Evolutionary conservation across 2,797 vertebrate genomes (phyloP).

Genomic region (Poecile montanus): DNA sequence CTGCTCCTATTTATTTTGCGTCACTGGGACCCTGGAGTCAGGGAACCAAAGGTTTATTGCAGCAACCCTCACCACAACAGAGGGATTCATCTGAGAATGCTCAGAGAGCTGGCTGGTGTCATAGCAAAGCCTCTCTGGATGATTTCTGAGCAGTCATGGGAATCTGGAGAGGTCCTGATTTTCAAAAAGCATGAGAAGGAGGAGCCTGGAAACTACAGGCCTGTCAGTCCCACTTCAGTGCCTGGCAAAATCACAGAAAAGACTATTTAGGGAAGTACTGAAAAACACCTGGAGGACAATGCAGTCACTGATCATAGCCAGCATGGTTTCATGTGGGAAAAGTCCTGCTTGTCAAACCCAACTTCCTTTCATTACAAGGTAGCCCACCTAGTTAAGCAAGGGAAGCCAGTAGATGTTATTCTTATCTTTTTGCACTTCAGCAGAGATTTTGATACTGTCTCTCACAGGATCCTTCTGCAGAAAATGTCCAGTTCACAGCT

Average conservation of each 20-base stretch:
- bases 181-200: not conserved
- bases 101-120: not conserved
- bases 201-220: not conserved
- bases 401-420: not conserved
- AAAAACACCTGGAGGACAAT: not conserved
- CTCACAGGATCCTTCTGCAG: not conserved
- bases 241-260: not conserved
- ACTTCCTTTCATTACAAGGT: not conserved
- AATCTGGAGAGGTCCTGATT: not conserved
- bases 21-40: too few relatives aligned
- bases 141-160: not conserved
- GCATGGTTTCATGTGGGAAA: not conserved
- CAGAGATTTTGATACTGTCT: not conserved
- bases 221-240: not conserved
- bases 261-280: not conserved
- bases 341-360: not conserved
- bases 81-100: not conserved
- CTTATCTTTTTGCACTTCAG: not conserved
- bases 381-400: too few relatives aligned
- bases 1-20: too few relatives aligned
- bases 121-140: not conserved
- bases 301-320: too few relatives aligned
- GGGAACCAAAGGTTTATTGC: too few relatives aligned
- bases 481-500: not conserved
- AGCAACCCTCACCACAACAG: too few relatives aligned